Conservation (phyloP, 2,113 vertebrate genomes). For the Macaca fascicularis region DNA sequence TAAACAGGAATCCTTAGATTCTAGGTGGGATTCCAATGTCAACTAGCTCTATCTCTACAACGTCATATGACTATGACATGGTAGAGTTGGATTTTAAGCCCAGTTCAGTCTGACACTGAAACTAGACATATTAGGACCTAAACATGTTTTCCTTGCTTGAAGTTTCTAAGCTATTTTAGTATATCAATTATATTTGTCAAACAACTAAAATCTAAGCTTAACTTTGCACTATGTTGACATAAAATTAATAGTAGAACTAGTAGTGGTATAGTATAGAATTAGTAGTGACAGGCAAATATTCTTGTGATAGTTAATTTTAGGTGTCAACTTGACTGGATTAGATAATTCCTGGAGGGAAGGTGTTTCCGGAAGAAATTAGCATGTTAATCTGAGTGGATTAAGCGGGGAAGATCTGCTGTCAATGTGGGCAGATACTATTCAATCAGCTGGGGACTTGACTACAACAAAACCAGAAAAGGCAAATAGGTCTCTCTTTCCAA, state of each 20-base stretch:
- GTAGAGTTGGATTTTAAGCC: neutral
- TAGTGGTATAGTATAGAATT: neutral
- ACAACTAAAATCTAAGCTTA: neutral
- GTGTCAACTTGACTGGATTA: neutral
- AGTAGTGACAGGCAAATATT: neutral
- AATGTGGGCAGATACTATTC: neutral
- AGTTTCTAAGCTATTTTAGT: neutral
- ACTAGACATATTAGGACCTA: neutral
- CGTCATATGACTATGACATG: fast-evolving
- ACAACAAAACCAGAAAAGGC: neutral
- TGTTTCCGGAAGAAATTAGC: neutral
- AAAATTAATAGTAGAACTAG: neutral
- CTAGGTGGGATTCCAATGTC: neutral
- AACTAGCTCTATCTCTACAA: neutral
- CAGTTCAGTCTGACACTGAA: neutral
- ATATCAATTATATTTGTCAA: neutral
- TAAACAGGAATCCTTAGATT: neutral
- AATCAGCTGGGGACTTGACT: neutral
- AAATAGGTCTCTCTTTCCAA: neutral
- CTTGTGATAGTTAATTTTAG: neutral
- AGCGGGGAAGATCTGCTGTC: neutral
- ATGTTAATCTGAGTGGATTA: neutral
- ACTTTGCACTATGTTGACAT: neutral
- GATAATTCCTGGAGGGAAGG: neutral
- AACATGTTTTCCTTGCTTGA: neutral